Base-by-base conservation (phyloP, 1,140 invertebrate genomes). In the Neodiprion fabricii region DNA sequence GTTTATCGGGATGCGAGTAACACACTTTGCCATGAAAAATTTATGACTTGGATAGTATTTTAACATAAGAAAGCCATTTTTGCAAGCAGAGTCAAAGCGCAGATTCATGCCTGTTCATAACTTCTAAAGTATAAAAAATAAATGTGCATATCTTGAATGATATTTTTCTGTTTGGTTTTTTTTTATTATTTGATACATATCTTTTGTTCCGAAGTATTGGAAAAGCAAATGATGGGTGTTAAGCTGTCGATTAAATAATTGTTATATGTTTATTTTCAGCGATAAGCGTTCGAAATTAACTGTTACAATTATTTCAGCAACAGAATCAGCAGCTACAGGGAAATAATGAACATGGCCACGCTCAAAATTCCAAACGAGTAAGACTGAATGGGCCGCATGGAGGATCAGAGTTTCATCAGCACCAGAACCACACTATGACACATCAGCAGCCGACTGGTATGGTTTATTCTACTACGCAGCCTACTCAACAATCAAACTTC, bases 371-470 rank as follows among this genome's bases (percentile, higher is more conserved):
- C 0, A 91, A 91, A 83, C 83, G 90, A 72, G 89, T 90, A 21
- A 85, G 90, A 68, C 78, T 91, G 75, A 89, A 89, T 74, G 89
- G 90, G 1, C 89, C 89, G 8, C 89, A 89, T 17, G 87, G 86
- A n/a, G 85, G 82, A 21, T 84, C 87, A 9, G 87, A 89, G 76
- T 89, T 89, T 79, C 87, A 89, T 77, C 87, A 89, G 70, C 87
- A 89, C 67, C 87, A 88, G 73, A 87, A 79, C 75, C 87, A 89
- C 74, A 79, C 86, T 8, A 89, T 89, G 86, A 85, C 81, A 65
- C 86, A 89, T 75, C 87, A 88, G 73, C 87, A 89, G 74, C 86
- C 86, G 47, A 84, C 81, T 0, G 85, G 85, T n/a, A 89, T 89
- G 87, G 87, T 88, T 50, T 89, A 87, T 75, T 88, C 86, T 47